Evolutionary conservation across 2,888 invertebrate genomes (phyloP), one percentile per base, ranked within the genome.

Genomic region (Germaria angustata): DNA sequence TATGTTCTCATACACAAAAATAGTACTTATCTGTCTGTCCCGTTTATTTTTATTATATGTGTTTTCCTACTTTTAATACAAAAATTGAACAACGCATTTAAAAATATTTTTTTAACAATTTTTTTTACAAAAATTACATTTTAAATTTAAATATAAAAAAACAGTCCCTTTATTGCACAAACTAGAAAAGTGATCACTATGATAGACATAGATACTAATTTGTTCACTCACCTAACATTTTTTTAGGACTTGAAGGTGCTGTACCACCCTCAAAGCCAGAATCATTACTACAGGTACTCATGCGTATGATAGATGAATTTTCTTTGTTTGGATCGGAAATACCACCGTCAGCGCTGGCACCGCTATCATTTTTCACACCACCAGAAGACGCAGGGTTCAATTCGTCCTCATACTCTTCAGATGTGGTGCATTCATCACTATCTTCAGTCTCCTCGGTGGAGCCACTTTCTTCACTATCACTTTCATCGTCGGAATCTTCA

Each of bases 261-360:
- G 94, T 94, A 78, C 94, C 94, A 78, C 91, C 93, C 90, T 96
- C 95, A 91, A 96, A 96, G 85, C 96, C 96, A 78, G 96, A 96
- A 92, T 96, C 96, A 91, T 95, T 95, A 87, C 96, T 96, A 87
- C 95, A 95, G 82, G 95, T 96, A 88, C 94, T 92, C 91, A 93
- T 92, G 87, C 93, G 93, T 86, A 93, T 93, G 59, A 90, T 89
- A 15, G 90, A 85, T n/a, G 89, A 82, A 72, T 84, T 84, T 46
- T 84, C 80, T 53, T 84, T 88, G 22, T 87, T 88, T 32, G 85
- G 80, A 53, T 86, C 36, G 82, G 78, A 76, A 84, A 69, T 77
- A 36, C 73, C 55, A 63, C 49, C 66, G 51, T 61, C 61, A 41
- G 51, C 75, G 36, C 65, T 61, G 6, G 36, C 46, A 32, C 46